These are phyloP conservation scores for Tetranychus piercei DNA, from an alignment of 2,888 invertebrate genomes.

Conservation along the genomic window DNA sequence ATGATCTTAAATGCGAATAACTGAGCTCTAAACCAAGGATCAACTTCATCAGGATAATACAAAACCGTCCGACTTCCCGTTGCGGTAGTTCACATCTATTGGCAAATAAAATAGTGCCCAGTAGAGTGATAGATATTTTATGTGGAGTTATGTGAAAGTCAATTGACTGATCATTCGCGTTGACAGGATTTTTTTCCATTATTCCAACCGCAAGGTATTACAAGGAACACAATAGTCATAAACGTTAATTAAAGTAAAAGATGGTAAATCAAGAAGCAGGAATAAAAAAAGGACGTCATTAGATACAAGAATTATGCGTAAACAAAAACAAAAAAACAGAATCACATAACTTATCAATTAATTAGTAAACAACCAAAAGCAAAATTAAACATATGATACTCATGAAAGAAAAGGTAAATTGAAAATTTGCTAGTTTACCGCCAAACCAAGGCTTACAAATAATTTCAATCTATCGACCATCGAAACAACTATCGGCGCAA, in stretches of 20 bases:
- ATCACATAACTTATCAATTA: background rate
- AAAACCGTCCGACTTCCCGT: conserved; percentile 18
- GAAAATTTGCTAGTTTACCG: too few species aligned
- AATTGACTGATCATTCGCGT: background rate
- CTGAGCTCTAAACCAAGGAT: conserved; percentile 14
- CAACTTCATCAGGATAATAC: conserved; percentile 13
- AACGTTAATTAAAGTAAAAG: background rate
- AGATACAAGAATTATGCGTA: background rate
- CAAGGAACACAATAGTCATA: background rate
- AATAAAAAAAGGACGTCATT: background rate
- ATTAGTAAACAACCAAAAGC: background rate
- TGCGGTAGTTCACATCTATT: conserved; percentile 10
- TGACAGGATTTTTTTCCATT: background rate
- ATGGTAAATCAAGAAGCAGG: background rate
- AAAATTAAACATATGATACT: too few species aligned
- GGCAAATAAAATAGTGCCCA: conserved; percentile 10
- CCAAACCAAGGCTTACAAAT: too few species aligned
- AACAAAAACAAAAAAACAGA: background rate
- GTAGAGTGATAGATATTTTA: conserved; percentile 16
- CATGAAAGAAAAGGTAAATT: too few species aligned
- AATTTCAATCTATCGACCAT: too few species aligned
- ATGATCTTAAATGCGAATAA: conserved; percentile 7
- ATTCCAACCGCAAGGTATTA: background rate
- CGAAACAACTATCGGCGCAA: too few species aligned
- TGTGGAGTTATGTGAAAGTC: conserved; percentile 17